phyloP scores from a whole-genome alignment of 2,797 vertebrate species.

The Florisuga fusca region DNA sequence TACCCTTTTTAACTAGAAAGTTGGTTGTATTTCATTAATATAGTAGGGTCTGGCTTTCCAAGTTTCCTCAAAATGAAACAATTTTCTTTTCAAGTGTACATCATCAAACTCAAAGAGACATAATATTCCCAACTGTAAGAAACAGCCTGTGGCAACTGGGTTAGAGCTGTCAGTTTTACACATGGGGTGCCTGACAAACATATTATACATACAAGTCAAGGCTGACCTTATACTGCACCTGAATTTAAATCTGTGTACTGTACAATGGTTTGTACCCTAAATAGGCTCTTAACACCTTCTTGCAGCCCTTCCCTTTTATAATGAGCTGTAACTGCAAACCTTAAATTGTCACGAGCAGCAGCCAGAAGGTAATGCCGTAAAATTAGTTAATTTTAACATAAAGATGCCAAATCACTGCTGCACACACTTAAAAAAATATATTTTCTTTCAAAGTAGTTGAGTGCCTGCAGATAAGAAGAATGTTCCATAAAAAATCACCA shows the following conservation, averaged over 20 bases:
- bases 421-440: constrained; percentile 52
- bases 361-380: constrained; percentile 64
- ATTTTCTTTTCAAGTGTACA: constrained; percentile 72
- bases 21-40: constrained; percentile 49
- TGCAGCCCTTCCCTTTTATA: constrained; percentile 62
- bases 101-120: constrained; percentile 64
- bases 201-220: constrained; percentile 69
- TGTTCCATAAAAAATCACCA: not conserved
- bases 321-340: constrained; percentile 57
- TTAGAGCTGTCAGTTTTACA: constrained; percentile 73
- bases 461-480: constrained; percentile 33
- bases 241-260: constrained; percentile 69
- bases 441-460: constrained; percentile 43
- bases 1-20: constrained; percentile 16
- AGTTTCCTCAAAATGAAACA: constrained; percentile 52
- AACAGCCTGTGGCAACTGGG: constrained; percentile 63
- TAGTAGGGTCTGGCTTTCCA: constrained; percentile 45
- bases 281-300: constrained; percentile 63
- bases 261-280: constrained; percentile 66
- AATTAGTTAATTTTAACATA: constrained; percentile 71
- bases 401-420: constrained; percentile 68
- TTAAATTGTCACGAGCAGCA: constrained; percentile 60
- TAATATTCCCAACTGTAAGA: constrained; percentile 60
- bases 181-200: constrained; percentile 71
- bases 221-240: constrained; percentile 72